Evolutionary conservation across 2,797 vertebrate species (phyloP).

Genomic region (Poeciliopsis turneri): DNA sequence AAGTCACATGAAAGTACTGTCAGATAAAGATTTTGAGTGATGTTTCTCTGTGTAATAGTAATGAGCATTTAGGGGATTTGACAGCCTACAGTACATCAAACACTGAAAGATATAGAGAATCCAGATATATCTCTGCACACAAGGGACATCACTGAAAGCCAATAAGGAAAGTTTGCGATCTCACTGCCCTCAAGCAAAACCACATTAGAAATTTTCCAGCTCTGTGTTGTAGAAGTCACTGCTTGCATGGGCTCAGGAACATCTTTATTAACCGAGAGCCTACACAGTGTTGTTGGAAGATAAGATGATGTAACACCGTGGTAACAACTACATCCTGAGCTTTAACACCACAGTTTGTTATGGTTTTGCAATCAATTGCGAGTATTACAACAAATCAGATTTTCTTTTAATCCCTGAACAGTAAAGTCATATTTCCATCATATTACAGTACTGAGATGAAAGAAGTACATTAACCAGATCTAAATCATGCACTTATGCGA

Average conservation of each 20-base stretch:
- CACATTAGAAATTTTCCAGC: background rate
- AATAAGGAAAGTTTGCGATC: background rate
- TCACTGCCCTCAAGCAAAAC: conserved; percentile 8
- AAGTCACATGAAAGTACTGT: background rate
- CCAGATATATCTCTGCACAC: background rate
- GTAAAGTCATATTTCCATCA: background rate
- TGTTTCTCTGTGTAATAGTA: background rate
- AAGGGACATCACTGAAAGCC: background rate
- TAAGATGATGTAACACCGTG: background rate
- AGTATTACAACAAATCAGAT: background rate
- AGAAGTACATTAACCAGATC: background rate
- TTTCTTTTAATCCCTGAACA: background rate
- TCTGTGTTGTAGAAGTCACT: background rate
- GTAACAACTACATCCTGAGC: background rate
- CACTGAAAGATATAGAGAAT: background rate
- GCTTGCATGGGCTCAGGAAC: background rate
- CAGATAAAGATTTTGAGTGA: background rate
- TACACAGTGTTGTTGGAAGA: background rate
- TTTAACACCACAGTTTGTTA: background rate
- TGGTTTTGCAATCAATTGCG: background rate
- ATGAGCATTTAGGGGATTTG: background rate
- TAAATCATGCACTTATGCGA: background rate
- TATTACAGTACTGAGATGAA: background rate
- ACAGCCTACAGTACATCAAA: background rate
- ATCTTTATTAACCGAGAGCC: background rate